Base-by-base conservation (phyloP, 2,888 invertebrate species). In the Ormyrus rosae region DNA sequence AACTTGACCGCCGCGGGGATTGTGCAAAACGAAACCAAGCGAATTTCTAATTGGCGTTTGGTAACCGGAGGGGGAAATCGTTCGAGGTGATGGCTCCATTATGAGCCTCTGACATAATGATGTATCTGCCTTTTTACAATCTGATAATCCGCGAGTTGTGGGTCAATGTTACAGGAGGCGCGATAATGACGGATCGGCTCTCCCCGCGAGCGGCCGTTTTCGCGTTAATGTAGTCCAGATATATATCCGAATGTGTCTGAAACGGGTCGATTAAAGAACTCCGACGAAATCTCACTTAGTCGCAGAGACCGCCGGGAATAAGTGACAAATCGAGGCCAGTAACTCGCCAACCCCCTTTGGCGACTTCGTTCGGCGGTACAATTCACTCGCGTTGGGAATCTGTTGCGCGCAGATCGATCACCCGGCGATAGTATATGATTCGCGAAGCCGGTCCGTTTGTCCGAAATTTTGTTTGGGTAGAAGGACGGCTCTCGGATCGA, bases 251-350 rank as follows among this genome's bases (percentile, higher is more conserved):
- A 51, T 34, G n/a, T 71, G 61, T 51, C 61, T 11, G 13, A 2
- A 48, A 9, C 34, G 34, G 34, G 19, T 19, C n/a, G 70, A 50
- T 60, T 4, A 0, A 34, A 34, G 34, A 2, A 2, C 34, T 34
- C 34, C 10, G 63, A 72, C 13, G 7, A 55, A 19, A 19, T 55
- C 56, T 6, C 34, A 34, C 11, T 56, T 50, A 3, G 58, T 8
- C n/a, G 48, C 10, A 45, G 46, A 46, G 11, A 65, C 50, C 50
- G 34, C 63, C 34, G 63, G 53, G 19, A 9, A 53, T 19, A 67
- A 69, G 58, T 53, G 75, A 67, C 51, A 67, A 67, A 67, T 60
- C 75, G 67, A 75, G 75, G 75, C 61, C 75, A 55, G 8, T 68
- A 13, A 45, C 68, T 53, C 19, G 50, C 19, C 34, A 13, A 61